Base-by-base conservation (phyloP, 2,888 invertebrate species). In the Melieria omissa region DNA sequence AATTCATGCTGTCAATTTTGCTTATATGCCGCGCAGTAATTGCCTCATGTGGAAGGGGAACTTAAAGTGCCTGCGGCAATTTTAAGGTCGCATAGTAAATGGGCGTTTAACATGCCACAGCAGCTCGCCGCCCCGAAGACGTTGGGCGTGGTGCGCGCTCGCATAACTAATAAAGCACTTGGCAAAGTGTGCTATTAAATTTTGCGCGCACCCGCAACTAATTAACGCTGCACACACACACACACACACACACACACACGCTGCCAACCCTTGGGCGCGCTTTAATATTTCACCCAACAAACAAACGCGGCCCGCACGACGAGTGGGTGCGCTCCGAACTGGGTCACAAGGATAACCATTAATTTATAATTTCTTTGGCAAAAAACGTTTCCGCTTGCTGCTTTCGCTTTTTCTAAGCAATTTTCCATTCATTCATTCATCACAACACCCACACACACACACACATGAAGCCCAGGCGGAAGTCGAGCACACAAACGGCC, bases 281-380 rank as follows among this genome's bases (percentile, higher is more conserved):
- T 60, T 67, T 60, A 67, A 67, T 60, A 67, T 67, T 67, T 67
- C 67, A 67, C 47, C 42, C 41, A 67, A 60, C 67, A 41, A 60
- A 67, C 58, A 67, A 67, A 49, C 42, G 65, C 41, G n/a, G n/a
- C 47, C n/a, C 10, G 6, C 7, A 45, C 9, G 41, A 29, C 64
- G 41, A 60, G 44, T 67, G 67, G 41, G 60, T 47, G 2, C 66
- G 58, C 44, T 9, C 47, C 46, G 44, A 47, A 62, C 47, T 78
- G 74, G 78, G 78, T 78, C 78, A 78, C 73, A 75, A 76, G 75
- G 68, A 78, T 75, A 77, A 74, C 73, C 75, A 77, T 78, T 78
- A 76, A 77, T 77, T 75, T 77, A 75, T 76, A 76, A 76, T 74
- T 73, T 72, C 65, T 73, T 69, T 65, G 57, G 16, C 16, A 12